These are phyloP conservation scores for Lepas anatifera DNA, from an alignment of 2,888 invertebrate genomes.

Conservation along the genomic window DNA sequence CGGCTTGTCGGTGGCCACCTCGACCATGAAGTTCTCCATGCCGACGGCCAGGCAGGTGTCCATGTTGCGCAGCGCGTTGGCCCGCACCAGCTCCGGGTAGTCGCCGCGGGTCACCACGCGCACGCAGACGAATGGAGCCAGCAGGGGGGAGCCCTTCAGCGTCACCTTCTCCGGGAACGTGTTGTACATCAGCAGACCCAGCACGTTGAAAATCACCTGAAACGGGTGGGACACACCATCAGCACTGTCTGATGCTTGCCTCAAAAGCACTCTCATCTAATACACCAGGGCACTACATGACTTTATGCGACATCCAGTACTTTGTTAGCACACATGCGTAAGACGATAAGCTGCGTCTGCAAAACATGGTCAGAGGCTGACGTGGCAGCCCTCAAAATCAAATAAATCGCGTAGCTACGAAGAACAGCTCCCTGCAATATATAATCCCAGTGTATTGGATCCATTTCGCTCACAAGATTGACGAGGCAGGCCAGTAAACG, in stretches of 20 bases:
- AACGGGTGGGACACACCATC: not conserved
- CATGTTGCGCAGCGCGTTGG: conserved; percentile 75
- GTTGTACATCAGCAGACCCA: conserved; percentile 77
- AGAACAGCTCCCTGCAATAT: too few species aligned
- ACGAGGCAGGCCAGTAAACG: too few species aligned
- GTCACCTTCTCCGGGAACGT: conserved; percentile 86
- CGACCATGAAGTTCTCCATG: conserved; percentile 87
- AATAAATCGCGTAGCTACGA: too few species aligned
- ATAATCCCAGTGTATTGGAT: too few species aligned
- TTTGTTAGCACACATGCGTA: not conserved
- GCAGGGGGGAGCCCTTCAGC: conserved; percentile 73
- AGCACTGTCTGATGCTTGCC: not conserved
- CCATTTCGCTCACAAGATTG: too few species aligned
- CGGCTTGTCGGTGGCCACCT: conserved; percentile 34
- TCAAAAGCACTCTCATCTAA: not conserved
- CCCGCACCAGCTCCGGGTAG: conserved; percentile 77
- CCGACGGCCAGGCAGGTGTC: conserved; percentile 77
- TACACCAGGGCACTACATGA: not conserved
- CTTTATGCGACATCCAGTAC: not conserved
- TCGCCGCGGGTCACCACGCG: conserved; percentile 89
- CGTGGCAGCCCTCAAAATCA: too few species aligned
- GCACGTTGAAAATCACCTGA: conserved; percentile 79
- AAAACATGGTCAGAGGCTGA: too few species aligned
- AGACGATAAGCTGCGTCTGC: not conserved
- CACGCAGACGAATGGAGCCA: conserved; percentile 89